Conservation (phyloP, 2,113 vertebrate species). For the Chamaea fasciata region DNA sequence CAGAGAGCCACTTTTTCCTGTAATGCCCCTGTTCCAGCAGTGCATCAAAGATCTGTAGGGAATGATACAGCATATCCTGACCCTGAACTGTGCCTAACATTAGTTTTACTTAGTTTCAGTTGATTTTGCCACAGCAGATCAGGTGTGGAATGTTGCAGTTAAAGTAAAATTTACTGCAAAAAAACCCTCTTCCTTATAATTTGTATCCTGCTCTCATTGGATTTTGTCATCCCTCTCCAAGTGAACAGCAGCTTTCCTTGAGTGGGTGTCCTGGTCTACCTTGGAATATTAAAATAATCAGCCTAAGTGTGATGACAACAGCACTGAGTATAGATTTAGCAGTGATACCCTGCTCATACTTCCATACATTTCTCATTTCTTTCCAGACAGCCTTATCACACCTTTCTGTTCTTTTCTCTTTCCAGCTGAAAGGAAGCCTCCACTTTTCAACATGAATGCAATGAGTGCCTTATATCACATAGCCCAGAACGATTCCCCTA, state of each 20-base stretch:
- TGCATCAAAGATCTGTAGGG: background rate
- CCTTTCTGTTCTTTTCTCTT: constrained; percentile 50
- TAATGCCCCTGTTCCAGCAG: background rate
- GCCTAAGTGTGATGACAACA: background rate
- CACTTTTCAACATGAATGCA: constrained; percentile 99
- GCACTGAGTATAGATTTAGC: constrained; percentile 19
- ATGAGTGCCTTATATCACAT: constrained; percentile 99
- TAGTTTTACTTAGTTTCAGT: background rate
- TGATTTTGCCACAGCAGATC: background rate
- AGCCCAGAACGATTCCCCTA: constrained; percentile 97
- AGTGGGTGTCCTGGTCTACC: constrained; percentile 11
- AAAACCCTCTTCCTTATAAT: background rate
- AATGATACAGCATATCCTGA: background rate
- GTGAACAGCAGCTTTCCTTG: constrained; percentile 6
- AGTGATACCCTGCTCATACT: background rate
- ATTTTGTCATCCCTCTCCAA: background rate
- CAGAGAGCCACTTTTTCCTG: background rate
- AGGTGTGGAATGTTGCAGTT: background rate
- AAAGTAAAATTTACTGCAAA: background rate
- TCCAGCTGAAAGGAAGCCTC: constrained; percentile 96
- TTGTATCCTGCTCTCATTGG: background rate
- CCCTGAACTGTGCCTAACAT: background rate
- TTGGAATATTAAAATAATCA: constrained; percentile 48
- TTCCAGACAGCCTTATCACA: constrained; percentile 22
- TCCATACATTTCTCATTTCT: constrained; percentile 2